phyloP scores from a whole-genome alignment of 2,888 invertebrate genomes.

The Meteorus cinctellus region DNA sequence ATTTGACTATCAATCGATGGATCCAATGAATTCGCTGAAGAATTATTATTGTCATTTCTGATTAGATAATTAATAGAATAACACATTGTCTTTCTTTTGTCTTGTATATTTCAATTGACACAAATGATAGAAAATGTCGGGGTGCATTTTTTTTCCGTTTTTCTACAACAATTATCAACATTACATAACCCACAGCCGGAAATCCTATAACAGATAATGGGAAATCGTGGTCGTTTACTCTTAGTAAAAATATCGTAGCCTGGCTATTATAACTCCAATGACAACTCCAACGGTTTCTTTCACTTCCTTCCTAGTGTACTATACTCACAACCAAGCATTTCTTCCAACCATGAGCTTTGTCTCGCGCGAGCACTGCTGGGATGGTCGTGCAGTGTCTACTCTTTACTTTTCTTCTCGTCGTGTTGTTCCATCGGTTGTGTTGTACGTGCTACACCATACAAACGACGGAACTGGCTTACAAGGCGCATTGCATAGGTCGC shows the following conservation, averaged over 20 bases:
- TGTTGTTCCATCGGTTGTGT: neutral
- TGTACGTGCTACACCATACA: slow-evolving; percentile 14
- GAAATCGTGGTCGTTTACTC: slow-evolving; percentile 16
- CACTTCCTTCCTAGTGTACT: slow-evolving; percentile 5
- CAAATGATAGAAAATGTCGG: neutral
- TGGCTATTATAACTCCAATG: slow-evolving; percentile 20
- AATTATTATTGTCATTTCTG: too few species aligned
- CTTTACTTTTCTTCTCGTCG: slow-evolving; percentile 6
- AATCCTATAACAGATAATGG: slow-evolving; percentile 16
- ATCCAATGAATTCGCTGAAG: too few species aligned
- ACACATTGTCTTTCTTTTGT: too few species aligned
- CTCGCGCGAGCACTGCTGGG: slow-evolving; percentile 2
- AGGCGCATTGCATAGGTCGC: slow-evolving; percentile 17
- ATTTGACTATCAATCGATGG: too few species aligned
- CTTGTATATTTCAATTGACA: neutral
- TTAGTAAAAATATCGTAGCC: slow-evolving; percentile 2
- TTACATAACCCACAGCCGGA: neutral
- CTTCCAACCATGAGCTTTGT: slow-evolving; percentile 15
- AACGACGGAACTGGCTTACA: slow-evolving; percentile 25
- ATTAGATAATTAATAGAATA: too few species aligned
- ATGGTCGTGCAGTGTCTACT: neutral
- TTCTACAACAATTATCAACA: neutral
- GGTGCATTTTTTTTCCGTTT: slow-evolving; percentile 1
- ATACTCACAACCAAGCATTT: slow-evolving; percentile 6
- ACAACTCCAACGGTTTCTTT: slow-evolving; percentile 14